Conservation (phyloP, 2,888 invertebrate species). For the Pterobdella sp. region DNA sequence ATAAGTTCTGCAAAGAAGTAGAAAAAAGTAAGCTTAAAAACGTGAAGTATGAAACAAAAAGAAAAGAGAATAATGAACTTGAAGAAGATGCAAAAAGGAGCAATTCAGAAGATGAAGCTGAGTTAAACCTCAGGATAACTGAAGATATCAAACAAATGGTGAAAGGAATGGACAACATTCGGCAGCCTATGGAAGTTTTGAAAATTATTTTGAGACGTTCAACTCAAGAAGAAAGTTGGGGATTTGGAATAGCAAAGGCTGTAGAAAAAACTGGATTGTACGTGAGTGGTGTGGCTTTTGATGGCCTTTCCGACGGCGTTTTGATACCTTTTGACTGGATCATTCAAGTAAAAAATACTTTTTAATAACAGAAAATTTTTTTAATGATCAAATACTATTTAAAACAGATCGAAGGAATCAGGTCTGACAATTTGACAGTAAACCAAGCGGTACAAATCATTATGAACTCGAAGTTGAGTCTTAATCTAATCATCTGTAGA, state of each 20-base stretch:
- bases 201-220: not conserved
- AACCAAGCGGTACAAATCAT: not conserved
- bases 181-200: constrained; percentile 7
- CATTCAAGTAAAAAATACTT: constrained; percentile 11
- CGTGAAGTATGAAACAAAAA: no score
- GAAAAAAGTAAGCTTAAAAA: no score
- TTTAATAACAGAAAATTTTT: not conserved
- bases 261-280: constrained; percentile 20
- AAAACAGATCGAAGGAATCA: not conserved
- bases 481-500: constrained; percentile 5
- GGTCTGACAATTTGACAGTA: constrained; percentile 1
- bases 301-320: constrained; percentile 4
- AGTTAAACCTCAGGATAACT: not conserved
- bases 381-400: not conserved
- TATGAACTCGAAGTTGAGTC: not conserved
- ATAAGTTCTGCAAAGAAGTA: no score
- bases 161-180: not conserved
- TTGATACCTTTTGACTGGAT: constrained; percentile 17
- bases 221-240: not conserved
- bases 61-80: no score
- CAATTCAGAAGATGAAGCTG: not conserved
- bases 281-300: constrained; percentile 16
- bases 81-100: no score
- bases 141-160: not conserved
- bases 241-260: constrained; percentile 24